These are phyloP conservation scores for Xestia sexstrigata DNA, from an alignment of 2,888 invertebrate genomes.

Conservation along the genomic window DNA sequence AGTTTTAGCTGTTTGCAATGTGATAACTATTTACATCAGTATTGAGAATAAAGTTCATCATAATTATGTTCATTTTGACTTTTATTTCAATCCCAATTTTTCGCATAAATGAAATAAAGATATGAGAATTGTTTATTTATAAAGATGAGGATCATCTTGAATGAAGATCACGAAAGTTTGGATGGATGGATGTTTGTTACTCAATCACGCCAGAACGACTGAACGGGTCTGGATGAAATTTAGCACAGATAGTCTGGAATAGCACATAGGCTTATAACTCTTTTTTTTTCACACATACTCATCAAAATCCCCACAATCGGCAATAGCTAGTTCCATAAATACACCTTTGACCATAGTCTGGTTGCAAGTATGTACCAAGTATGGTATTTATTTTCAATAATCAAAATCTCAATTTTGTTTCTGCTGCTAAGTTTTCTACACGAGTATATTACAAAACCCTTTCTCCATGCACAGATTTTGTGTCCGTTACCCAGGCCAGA, in stretches of 20 bases:
- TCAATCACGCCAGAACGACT: not conserved
- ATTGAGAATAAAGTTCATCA: conserved; percentile 83
- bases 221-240: not conserved
- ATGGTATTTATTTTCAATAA: too few species aligned
- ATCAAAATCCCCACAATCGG: not conserved
- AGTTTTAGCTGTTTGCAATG: conserved; percentile 70
- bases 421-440: too few species aligned
- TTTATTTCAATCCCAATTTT: conserved; percentile 14
- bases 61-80: conserved; percentile 59
- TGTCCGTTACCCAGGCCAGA: too few species aligned
- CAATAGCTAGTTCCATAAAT: not conserved
- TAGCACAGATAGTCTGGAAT: too few species aligned
- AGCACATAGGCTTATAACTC: too few species aligned
- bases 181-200: not conserved
- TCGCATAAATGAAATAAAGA: not conserved
- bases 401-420: too few species aligned
- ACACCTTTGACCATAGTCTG: too few species aligned
- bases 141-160: not conserved
- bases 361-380: too few species aligned
- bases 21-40: conserved; percentile 77
- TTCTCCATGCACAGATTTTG: too few species aligned
- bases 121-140: not conserved
- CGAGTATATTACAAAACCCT: too few species aligned
- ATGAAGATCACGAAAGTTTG: not conserved
- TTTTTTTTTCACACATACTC: not conserved